Base-by-base conservation (phyloP, 2,888 invertebrate species). In the Erebia aethiops region DNA sequence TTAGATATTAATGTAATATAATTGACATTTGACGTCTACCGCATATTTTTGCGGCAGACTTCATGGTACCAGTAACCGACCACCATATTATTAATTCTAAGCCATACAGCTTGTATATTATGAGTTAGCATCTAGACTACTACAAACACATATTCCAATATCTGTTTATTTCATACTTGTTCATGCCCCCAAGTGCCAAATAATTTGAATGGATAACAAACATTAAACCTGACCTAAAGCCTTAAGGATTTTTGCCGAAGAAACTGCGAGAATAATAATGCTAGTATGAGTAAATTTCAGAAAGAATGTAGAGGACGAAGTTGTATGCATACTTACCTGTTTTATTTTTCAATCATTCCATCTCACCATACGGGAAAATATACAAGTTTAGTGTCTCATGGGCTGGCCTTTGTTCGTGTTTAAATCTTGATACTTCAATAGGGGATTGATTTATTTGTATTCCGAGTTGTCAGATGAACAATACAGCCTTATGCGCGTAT, bases 401-500 rank as follows among this genome's bases (percentile, higher is more conserved):
- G 51, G 1, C 14, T 51, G n/a, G 51, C n/a, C 14, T 51, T 51
- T 51, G 9, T 54, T 18, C 9, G n/a, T 16, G 18, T 18, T 3
- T 57, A 60, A 60, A 41, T 26, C 41, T 60, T 60, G 60, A 41
- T 16, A 56, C 60, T 43, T 57, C 56, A 57, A 13, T 57, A 26
- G 26, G 43, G 41, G 11, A 41, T 43, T 2, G 41, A 41, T 18
- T 46, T 62, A 62, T 62, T 62, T 62, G 62, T 62, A 62, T 62
- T 49, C 49, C 0, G 13, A 7, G 46, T 21, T 49, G 62, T 49
- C 49, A 49, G 62, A 62, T 49, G 43, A 46, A 46, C 61, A 61
- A 62, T 49, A 62, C 49, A 49, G 46, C 46, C 49, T 49, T 62
- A 62, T n/a, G 46, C 62, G 49, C 62, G 61, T 62, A 62, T 46